Percentiles rank a stretch among this genome's conserved stretches.
Conservation (phyloP, 1,140 invertebrate genomes). For the Lethrus apterus region DNA sequence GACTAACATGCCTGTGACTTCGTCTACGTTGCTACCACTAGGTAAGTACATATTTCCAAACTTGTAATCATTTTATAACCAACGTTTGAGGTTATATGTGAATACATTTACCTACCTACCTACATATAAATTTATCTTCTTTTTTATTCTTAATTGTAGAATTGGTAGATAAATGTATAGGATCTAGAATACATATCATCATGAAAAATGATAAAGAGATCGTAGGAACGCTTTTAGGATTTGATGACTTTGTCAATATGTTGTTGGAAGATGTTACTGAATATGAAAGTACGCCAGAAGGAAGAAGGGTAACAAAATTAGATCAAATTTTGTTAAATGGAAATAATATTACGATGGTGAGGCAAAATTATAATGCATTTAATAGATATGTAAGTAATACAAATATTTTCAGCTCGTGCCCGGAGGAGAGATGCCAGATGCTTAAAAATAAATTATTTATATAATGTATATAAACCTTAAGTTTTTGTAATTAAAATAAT, state of each 20-base stretch:
- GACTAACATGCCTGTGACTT: conserved; percentile 35
- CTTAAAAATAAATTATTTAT: background rate
- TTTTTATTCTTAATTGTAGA: conserved; percentile 65
- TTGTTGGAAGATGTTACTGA: conserved; percentile 87
- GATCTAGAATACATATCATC: conserved; percentile 97
- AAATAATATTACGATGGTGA: conserved; percentile 98
- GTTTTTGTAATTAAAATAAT: too few relatives aligned
- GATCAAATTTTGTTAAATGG: conserved; percentile 98
- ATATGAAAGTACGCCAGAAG: conserved; percentile 94
- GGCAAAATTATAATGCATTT: conserved; percentile 12
- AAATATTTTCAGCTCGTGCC: conserved; percentile 53
- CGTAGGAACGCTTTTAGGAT: conserved; percentile 93
- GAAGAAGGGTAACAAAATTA: conserved; percentile 90
- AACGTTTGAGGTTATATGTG: conserved; percentile 7
- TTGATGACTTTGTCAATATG: conserved; percentile 99
- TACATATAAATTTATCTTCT: conserved; percentile 14
- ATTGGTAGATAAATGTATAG: conserved; percentile 99
- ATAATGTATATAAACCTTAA: too few relatives aligned
- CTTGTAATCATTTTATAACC: too few relatives aligned
- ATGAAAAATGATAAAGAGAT: conserved; percentile 99
- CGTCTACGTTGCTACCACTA: conserved; percentile 36
- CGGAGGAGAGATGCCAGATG: conserved; percentile 60
- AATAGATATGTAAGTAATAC: conserved; percentile 7
- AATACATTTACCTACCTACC: conserved; percentile 1
- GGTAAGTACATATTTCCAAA: conserved; percentile 25